A percentile compares a stretch with the other conserved stretches of the same genome.
phyloP scores from a whole-genome alignment of 2,113 vertebrate species.

The Menidia beryllina region DNA sequence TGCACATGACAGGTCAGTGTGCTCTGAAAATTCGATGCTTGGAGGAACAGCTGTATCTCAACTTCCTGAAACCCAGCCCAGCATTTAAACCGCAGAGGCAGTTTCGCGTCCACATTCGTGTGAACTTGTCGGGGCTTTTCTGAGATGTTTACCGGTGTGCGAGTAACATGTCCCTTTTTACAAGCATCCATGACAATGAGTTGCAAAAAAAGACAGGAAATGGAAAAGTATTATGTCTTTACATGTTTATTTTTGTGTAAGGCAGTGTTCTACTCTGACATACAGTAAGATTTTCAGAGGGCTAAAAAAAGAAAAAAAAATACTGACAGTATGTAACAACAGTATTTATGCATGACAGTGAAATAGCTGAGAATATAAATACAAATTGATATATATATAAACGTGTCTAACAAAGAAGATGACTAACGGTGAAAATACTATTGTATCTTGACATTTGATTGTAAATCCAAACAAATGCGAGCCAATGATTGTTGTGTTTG shows the following conservation, averaged over 20 bases:
- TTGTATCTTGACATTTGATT: constrained; percentile 21
- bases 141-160: too few species aligned
- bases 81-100: not conserved
- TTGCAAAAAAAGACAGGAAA: not conserved
- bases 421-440: constrained; percentile 31
- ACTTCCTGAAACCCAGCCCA: not conserved
- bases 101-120: not conserved
- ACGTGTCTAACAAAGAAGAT: constrained; percentile 28
- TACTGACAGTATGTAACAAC: constrained; percentile 30
- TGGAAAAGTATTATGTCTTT: constrained; percentile 1
- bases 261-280: constrained; percentile 71
- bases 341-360: constrained; percentile 46
- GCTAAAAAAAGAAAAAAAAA: constrained; percentile 7
- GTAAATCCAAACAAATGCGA: constrained; percentile 22
- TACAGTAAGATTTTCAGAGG: constrained; percentile 33
- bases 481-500: too few species aligned
- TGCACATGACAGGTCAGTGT: too few species aligned
- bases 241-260: constrained; percentile 70
- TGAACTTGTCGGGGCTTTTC: too few species aligned
- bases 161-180: not conserved
- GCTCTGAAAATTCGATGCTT: too few species aligned
- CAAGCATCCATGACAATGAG: not conserved
- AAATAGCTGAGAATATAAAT: constrained; percentile 68
- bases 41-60: not conserved
- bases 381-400: constrained; percentile 59